Evolutionary conservation across 2,888 invertebrate species (phyloP), one percentile per base, ranked within the genome.

Genomic region (Lycocerus yunnanus): DNA sequence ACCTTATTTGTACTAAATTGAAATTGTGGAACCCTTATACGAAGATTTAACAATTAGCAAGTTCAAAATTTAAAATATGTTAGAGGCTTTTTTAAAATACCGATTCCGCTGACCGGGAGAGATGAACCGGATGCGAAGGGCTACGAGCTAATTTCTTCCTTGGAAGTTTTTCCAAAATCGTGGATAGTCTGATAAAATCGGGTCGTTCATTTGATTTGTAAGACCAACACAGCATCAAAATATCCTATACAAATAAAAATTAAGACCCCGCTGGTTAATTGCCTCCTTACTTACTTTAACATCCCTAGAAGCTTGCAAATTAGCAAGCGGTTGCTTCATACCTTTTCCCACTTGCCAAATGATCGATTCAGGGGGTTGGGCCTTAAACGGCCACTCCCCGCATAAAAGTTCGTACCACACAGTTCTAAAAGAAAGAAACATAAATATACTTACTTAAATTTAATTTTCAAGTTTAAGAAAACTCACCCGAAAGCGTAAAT

Each of bases 341-440:
- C 99, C 99, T 84, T 95, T 94, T 5, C 99, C 99, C 66, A 98
- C 97, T 86, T 97, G 97, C 97, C 97, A 99, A 83, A 99, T 98
- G 76, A 99, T 94, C 2, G 97, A 93, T 87, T 99, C 98, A 0
- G 98, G 94, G 14, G 97, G 95, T 85, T 97, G 95, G 14, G 93
- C 93, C 86, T 96, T 95, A 88, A 97, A 98, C 2, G 99, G 98
- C 92, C 97, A 98, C 84, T 98, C 97, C 2, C 97, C 97, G 84
- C 97, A 97, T 69, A 99, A 89, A 72, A 99, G 89, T 88, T 99
- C 99, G 87, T 97, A 99, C 98, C 98, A 99, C 27, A 99, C 97
- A 71, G 99, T 99, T 68, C 98, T 97, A 84, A 84, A 83, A 21
- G n/a, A n/a, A n/a, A n/a, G n/a, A n/a, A n/a, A n/a, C n/a, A n/a